These are phyloP conservation scores for Idaea aversata DNA, from an alignment of 2,888 invertebrate species.

Conservation along the genomic window DNA sequence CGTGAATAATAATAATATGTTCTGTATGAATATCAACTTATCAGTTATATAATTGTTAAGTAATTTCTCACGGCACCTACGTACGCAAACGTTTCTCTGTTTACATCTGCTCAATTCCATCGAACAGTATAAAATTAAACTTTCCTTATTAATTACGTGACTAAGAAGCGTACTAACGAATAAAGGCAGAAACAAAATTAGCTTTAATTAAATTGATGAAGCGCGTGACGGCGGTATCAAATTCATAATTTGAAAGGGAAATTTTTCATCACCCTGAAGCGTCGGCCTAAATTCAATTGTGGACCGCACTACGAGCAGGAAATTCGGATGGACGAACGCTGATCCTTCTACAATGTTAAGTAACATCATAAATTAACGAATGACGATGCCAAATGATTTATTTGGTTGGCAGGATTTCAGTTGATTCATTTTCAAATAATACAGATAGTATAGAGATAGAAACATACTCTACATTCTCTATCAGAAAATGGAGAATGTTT, in stretches of 20 bases:
- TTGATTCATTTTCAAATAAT: no score
- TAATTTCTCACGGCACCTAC: no score
- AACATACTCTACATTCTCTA: no score
- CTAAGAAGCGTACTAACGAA: conserved; percentile 35
- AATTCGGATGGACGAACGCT: conserved; percentile 29
- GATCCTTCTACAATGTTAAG: neutral
- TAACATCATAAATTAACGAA: neutral
- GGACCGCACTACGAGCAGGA: conserved; percentile 24
- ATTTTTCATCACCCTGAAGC: conserved; percentile 67
- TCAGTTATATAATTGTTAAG: no score
- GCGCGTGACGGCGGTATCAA: conserved; percentile 65
- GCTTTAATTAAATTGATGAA: conserved; percentile 66
- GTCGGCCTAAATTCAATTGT: conserved; percentile 67
- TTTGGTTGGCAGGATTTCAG: no score
- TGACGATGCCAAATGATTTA: neutral
- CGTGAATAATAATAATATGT: no score
- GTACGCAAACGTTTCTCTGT: neutral
- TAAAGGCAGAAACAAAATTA: conserved; percentile 50
- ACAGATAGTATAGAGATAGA: no score
- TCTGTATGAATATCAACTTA: no score
- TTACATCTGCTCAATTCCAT: neutral
- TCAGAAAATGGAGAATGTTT: neutral
- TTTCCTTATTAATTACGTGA: conserved; percentile 41
- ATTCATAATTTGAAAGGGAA: conserved; percentile 69
- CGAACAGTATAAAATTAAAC: conserved; percentile 21